Percentiles rank a stretch among this genome's conserved stretches.
phyloP scores from a whole-genome alignment of 2,888 invertebrate genomes.

The Eudemis profundana region DNA sequence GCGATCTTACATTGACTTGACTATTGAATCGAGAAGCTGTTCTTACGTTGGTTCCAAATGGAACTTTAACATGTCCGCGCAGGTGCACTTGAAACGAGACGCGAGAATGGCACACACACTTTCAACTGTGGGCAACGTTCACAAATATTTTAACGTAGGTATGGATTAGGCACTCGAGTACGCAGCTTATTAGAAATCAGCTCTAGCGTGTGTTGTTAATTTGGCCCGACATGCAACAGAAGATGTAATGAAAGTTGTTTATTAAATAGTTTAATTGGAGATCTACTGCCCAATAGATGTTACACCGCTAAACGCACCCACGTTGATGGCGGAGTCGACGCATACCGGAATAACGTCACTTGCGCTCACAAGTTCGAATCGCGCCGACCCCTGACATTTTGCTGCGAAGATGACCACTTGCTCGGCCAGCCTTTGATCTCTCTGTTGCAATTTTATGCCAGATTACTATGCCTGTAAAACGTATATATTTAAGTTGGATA shows the following conservation, averaged over 20 bases:
- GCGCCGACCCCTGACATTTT: conserved; percentile 75
- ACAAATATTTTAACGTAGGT: not conserved
- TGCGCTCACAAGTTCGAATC: conserved; percentile 40
- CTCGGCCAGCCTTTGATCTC: conserved; percentile 75
- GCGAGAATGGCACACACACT: not conserved
- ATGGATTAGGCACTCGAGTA: conserved; percentile 2
- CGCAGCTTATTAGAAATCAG: conserved; percentile 13
- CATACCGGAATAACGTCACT: conserved; percentile 65
- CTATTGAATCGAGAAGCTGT: conserved; percentile 51
- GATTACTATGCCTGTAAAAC: conserved; percentile 60
- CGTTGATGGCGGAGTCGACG: conserved; percentile 56
- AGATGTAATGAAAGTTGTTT: conserved; percentile 27
- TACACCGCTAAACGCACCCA: conserved; percentile 29
- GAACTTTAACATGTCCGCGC: conserved; percentile 48
- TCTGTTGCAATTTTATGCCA: conserved; percentile 74
- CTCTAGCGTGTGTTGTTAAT: conserved; percentile 16
- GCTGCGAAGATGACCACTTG: conserved; percentile 66
- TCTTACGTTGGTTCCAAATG: conserved; percentile 53
- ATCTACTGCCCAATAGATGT: conserved; percentile 46
- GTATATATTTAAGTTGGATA: conserved; percentile 57
- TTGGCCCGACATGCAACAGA: conserved; percentile 19
- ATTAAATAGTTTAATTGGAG: conserved; percentile 31
- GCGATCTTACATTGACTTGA: conserved; percentile 58
- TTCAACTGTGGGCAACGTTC: not conserved
- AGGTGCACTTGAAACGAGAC: conserved; percentile 54